Conservation (phyloP, 2,888 invertebrate genomes). For the Drosophila tripunctata region DNA sequence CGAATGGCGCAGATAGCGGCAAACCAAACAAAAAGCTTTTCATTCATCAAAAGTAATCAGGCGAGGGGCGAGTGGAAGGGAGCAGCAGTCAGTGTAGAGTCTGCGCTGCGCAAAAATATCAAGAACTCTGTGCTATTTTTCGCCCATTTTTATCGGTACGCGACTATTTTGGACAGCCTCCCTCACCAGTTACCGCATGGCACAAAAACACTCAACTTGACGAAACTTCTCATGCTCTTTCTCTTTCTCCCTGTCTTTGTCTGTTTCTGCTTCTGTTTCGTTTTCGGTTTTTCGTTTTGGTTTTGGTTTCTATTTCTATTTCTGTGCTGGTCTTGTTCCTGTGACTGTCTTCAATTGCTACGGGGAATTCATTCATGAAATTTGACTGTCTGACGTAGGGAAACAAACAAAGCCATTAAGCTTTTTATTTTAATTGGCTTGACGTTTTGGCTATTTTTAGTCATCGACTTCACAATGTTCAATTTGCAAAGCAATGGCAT, state of each 20-base stretch:
- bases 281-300: slow-evolving; percentile 11
- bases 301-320: slow-evolving; percentile 43
- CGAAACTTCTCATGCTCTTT: slow-evolving; percentile 56
- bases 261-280: slow-evolving; percentile 14
- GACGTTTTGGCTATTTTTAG: slow-evolving; percentile 59
- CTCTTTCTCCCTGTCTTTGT: slow-evolving; percentile 2
- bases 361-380: slow-evolving; percentile 70
- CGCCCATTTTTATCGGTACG: slow-evolving; percentile 44
- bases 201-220: slow-evolving; percentile 56
- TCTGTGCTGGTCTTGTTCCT: slow-evolving; percentile 14
- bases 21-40: slow-evolving; percentile 75
- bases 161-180: slow-evolving; percentile 58
- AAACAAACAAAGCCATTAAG: slow-evolving; percentile 59
- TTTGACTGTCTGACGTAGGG: slow-evolving; percentile 59
- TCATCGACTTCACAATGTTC: slow-evolving; percentile 12
- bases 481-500: slow-evolving; percentile 5
- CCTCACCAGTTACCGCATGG: neutral
- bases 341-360: slow-evolving; percentile 55
- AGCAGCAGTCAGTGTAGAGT: slow-evolving; percentile 52
- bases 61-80: slow-evolving; percentile 25
- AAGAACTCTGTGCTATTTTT: slow-evolving; percentile 59
- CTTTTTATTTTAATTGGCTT: slow-evolving; percentile 69
- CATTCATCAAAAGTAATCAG: slow-evolving; percentile 80
- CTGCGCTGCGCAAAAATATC: slow-evolving; percentile 61
- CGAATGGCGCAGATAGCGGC: slow-evolving; percentile 44